Evolutionary conservation across 2,113 vertebrate species (phyloP), one percentile per base, ranked within the genome.

Genomic region (Ciconia stormi): DNA sequence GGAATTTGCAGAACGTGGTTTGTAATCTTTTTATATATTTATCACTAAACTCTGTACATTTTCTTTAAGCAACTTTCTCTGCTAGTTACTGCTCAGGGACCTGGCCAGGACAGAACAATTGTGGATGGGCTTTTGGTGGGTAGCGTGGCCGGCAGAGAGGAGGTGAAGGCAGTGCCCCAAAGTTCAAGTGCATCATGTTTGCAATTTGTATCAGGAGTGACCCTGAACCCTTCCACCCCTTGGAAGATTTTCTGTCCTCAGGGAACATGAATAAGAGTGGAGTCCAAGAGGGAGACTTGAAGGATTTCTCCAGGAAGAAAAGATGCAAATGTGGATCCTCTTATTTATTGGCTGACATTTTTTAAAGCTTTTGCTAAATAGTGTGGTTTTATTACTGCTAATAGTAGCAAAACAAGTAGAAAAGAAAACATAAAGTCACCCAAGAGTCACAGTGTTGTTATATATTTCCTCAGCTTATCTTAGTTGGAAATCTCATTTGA

Each of bases 401-500:
- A 46, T n/a, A 40, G 25, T 53, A 40, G 62, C 92, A 94, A 82
- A 95, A 72, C 13, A 77, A 65, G 36, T 27, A 49, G 42, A 67
- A 89, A 89, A 87, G 34, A 78, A 85, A 91, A 79, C 29, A 29
- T n/a, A 7, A 53, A 74, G 32, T 83, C 30, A 63, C 29, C 7
- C 23, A 71, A 63, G 19, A 65, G 44, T 67, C 44, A 87, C 20
- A 61, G n/a, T n/a, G 36, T 44, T 91, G 32, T 72, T 72, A 32
- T 9, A 9, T 23, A 71, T 90, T 95, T 95, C 52, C 22, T 89
- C 46, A 79, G 61, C 38, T 87, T 59, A 87, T 89, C 15, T 87
- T 81, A 53, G n/a, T 25, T 76, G 72, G 61, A 84, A 95, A 92
- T 69, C 25, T 92, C 16, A 29, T 79, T 84, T 92, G 80, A 87